Base-by-base conservation (phyloP, 2,888 invertebrate genomes). In the Erebia palarica region DNA sequence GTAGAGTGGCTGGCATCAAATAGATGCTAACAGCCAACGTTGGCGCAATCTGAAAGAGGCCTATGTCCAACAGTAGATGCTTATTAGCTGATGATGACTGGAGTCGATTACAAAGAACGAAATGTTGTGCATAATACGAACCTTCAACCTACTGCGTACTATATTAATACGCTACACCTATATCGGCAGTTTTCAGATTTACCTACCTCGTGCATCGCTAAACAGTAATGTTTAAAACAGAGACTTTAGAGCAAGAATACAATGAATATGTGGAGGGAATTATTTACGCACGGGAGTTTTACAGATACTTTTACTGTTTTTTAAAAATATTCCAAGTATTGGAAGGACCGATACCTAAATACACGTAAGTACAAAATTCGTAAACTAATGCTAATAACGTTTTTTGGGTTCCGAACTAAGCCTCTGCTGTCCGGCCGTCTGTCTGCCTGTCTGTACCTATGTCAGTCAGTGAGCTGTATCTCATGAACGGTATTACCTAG, bases 281-380 rank as follows among this genome's bases (percentile, higher is more conserved):
- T 65, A 75, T 90, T 1, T 80, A 88, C 75, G 86, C 89, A 9
- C 82, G 81, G 72, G 78, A 85, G 69, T 90, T 84, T 80, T 85
- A 90, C 76, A 74, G 73, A 55, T 81, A 78, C 8, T 87, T 87
- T 67, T 86, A 83, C 75, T 76, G 76, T 49, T 8, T 84, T 1
- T 73, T 82, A n/a, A 85, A 81, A 68, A 70, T 73, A 7, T 90
- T 84, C 77, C 81, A 84, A 75, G 82, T 90, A 2, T 75, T 82
- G 5, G 84, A 87, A 53, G 81, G 80, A 68, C 75, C 80, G 11
- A 75, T 78, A 69, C 78, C 80, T 10, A 78, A 71, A 74, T 82
- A 80, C 79, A 82, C 81, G 86, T 86, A 77, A 81, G 80, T 79
- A 67, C 47, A 68, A 9, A 10, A 53, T 7, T 13, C 5, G 53